Evolutionary conservation across 2,113 vertebrate genomes (phyloP).

Genomic region (Strix uralensis): DNA sequence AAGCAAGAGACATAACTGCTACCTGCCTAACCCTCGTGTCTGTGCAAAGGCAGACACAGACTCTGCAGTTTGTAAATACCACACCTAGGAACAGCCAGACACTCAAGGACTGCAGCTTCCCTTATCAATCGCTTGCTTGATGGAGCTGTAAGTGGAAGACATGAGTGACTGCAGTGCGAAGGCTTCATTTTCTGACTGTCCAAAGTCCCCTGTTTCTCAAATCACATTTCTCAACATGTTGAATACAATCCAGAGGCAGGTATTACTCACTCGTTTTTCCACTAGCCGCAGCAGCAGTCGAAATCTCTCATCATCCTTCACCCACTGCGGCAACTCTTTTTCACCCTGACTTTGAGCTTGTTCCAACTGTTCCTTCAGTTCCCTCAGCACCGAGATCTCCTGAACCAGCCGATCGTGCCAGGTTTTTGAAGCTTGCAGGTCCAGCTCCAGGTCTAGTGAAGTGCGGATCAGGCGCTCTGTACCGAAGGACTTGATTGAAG

Average conservation of each 20-base stretch:
- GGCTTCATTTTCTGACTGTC: not conserved
- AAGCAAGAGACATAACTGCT: not conserved
- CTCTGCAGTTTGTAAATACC: not conserved
- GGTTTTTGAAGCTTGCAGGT: slow-evolving; percentile 92
- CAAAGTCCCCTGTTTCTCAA: not conserved
- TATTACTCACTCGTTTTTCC: slow-evolving; percentile 85
- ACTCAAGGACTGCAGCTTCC: not conserved
- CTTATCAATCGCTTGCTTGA: not conserved
- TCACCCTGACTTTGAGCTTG: slow-evolving; percentile 85
- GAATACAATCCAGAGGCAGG: not conserved
- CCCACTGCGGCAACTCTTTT: slow-evolving; percentile 83
- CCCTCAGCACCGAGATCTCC: slow-evolving; percentile 87
- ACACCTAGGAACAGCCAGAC: not conserved
- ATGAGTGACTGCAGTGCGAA: not conserved
- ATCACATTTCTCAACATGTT: not conserved
- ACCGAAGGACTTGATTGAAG: slow-evolving; percentile 74
- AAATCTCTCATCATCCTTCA: slow-evolving; percentile 91
- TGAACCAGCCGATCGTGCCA: slow-evolving; percentile 86
- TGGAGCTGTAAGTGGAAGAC: not conserved
- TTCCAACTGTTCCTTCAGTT: slow-evolving; percentile 91
- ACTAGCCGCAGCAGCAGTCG: slow-evolving; percentile 86
- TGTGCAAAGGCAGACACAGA: not conserved
- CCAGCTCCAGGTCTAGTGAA: slow-evolving; percentile 91
- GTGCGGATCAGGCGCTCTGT: slow-evolving; percentile 88
- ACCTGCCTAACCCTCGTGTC: not conserved